Conservation (phyloP, 2,113 vertebrate species). For the Sakesphorus luctuosus region DNA sequence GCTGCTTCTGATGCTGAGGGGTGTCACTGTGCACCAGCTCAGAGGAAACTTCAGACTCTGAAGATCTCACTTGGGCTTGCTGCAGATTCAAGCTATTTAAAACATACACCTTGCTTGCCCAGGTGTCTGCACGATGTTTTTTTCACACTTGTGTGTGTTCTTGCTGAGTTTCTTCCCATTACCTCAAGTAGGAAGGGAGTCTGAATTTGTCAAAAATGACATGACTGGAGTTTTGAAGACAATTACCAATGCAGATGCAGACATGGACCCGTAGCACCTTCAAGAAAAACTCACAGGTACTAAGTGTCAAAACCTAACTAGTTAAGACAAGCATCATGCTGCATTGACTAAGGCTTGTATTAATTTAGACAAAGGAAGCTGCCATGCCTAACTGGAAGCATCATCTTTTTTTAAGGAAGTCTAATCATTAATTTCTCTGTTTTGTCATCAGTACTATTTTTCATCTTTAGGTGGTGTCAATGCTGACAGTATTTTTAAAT, state of each 20-base stretch:
- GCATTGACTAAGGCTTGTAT: background rate
- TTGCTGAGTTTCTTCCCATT: background rate
- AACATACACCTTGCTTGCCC: background rate
- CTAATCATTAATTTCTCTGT: background rate
- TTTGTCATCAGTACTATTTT: background rate
- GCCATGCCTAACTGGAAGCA: background rate
- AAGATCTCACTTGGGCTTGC: background rate
- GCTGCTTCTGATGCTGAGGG: background rate
- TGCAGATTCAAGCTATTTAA: background rate
- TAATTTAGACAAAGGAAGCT: background rate
- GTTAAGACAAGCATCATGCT: background rate
- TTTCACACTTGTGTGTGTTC: background rate
- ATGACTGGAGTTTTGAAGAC: background rate
- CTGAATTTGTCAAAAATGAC: background rate
- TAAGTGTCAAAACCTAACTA: background rate
- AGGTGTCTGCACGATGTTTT: accelerated
- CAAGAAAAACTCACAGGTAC: background rate
- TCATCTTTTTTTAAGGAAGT: background rate
- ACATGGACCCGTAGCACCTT: background rate
- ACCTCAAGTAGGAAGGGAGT: background rate
- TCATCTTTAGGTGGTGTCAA: background rate
- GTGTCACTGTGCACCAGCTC: background rate
- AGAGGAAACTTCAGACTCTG: background rate
- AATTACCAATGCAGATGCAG: background rate
- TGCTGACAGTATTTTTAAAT: background rate